phyloP scores from a whole-genome alignment of 2,888 invertebrate genomes.

The Clistopyga incitator region DNA sequence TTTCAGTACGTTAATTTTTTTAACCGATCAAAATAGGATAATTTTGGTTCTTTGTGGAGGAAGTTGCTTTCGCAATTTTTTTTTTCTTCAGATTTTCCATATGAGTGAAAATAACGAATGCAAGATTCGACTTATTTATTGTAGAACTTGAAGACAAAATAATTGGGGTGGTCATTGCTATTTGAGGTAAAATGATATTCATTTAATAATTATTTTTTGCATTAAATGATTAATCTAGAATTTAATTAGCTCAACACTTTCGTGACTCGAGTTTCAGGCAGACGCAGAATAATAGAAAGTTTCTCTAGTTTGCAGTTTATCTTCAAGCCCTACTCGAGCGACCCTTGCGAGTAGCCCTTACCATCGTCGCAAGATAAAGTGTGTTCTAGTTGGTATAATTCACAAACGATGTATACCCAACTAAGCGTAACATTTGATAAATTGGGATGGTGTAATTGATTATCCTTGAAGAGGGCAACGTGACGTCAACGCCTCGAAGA shows the following conservation, averaged over 20 bases:
- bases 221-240: too few species aligned
- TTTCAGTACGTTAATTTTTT: too few species aligned
- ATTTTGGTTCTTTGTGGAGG: background rate
- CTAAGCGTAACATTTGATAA: slow-evolving; percentile 4
- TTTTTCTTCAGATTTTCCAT: too few species aligned
- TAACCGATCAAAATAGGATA: background rate
- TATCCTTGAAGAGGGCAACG: background rate
- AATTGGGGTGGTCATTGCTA: background rate
- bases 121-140: too few species aligned
- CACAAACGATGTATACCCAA: background rate
- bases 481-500: background rate
- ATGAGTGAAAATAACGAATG: too few species aligned
- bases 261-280: background rate
- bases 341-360: background rate
- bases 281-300: background rate
- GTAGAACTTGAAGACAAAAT: too few species aligned
- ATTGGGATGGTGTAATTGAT: slow-evolving; percentile 18
- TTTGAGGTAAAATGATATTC: background rate
- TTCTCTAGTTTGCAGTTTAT: background rate
- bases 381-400: background rate
- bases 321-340: background rate
- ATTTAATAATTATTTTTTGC: background rate
- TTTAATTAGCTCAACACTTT: too few species aligned
- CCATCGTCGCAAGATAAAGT: background rate
- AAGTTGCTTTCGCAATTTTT: too few species aligned